These are phyloP conservation scores for Epirrita christyi DNA, from an alignment of 2,888 invertebrate species.

Conservation along the genomic window DNA sequence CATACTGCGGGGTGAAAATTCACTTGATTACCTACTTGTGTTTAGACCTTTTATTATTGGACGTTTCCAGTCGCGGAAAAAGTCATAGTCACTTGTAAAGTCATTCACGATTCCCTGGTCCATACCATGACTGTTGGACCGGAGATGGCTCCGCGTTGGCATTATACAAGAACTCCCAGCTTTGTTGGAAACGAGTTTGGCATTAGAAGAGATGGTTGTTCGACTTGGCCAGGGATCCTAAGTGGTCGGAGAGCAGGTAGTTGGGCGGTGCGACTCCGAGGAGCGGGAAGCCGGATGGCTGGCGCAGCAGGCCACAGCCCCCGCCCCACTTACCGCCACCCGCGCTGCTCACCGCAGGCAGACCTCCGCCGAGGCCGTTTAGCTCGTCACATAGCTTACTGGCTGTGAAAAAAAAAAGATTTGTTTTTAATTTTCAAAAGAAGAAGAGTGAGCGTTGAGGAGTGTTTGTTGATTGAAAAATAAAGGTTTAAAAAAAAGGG, in stretches of 20 bases:
- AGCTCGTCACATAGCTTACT: constrained; percentile 78
- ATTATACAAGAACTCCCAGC: constrained; percentile 28
- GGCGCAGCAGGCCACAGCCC: constrained; percentile 86
- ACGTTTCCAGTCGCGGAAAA: constrained; percentile 25
- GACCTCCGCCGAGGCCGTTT: constrained; percentile 67
- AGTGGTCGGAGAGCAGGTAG: constrained; percentile 86
- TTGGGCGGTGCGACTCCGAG: constrained; percentile 85
- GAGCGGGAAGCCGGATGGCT: constrained; percentile 85
- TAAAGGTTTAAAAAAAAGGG: too few relatives aligned
- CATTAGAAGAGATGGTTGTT: constrained; percentile 88
- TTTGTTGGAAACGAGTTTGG: constrained; percentile 40
- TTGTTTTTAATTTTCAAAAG: not conserved
- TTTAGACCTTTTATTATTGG: not conserved
- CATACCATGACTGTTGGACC: constrained; percentile 12
- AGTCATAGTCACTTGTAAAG: constrained; percentile 22
- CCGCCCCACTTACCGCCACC: constrained; percentile 84
- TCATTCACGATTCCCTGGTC: constrained; percentile 14
- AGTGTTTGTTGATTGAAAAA: not conserved
- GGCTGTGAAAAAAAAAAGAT: constrained; percentile 57
- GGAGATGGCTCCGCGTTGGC: constrained; percentile 13
- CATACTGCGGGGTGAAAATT: not conserved
- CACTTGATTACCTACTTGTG: not conserved
- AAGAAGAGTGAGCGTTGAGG: too few relatives aligned
- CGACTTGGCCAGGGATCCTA: constrained; percentile 84
- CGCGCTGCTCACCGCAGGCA: constrained; percentile 65